Base-by-base conservation (phyloP, 2,888 invertebrate species). In the Epistrophe eligans region DNA sequence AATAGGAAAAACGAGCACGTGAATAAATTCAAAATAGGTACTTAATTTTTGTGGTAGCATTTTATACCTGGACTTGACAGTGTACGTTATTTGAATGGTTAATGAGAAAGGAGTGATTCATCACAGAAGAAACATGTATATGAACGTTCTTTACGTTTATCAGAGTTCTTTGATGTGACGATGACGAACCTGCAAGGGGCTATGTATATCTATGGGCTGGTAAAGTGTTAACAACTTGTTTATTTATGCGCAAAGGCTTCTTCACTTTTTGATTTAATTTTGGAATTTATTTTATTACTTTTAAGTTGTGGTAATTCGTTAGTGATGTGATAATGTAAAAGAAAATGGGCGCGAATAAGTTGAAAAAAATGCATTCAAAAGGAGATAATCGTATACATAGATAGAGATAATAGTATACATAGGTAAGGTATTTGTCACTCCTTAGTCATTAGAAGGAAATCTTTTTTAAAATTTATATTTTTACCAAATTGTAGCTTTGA, bases 41-140 rank as follows among this genome's bases (percentile, higher is more conserved):
- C 28, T 57, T 40, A 60, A 55, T 57, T 50, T n/a, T 24, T 72
- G 72, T 52, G 72, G 57, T 66, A 50, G 64, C 77, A 60, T 48
- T 64, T 64, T 40, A 13, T 77, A 77, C 82, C 64, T 77, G 77
- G 38, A 35, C 24, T 17, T 24, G 40, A 24, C 15, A 28, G n/a
- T 6, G 28, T 28, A 62, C 62, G 62, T 10, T 48, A 64, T 70
- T 79, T 84, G 84, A 74, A 66, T 74, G 24, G 64, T 35, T 74
- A 62, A 66, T 58, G 24, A 50, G 50, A 72, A 74, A 64, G 58
- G 80, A 17, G 76, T 84, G 84, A 84, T 80, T 76, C 79, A 66
- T 80, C 71, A 76, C 48, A 13, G 6, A 60, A 52, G 17, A 7
- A 38, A 17, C 2, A 24, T 24, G 11, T 24, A 11, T 52, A 50